Evolutionary conservation across 2,113 vertebrate genomes (phyloP).

Genomic region (Neodontobutis hainanensis): DNA sequence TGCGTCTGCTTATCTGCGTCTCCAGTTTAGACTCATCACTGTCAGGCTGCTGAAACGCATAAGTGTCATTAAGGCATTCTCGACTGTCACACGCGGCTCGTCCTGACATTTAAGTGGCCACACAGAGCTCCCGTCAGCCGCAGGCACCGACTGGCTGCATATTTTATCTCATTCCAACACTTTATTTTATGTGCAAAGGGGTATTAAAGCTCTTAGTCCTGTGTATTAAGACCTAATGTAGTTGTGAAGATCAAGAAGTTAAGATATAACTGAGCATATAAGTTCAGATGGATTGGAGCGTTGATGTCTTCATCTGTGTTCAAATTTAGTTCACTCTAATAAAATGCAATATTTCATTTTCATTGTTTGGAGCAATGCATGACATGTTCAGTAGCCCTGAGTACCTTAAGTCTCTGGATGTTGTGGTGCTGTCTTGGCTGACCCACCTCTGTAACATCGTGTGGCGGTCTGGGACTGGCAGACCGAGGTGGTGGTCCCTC

Average conservation of each 20-base stretch:
- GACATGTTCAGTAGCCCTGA: conserved; percentile 1
- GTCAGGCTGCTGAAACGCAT: conserved; percentile 43
- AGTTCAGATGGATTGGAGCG: background rate
- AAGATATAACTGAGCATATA: background rate
- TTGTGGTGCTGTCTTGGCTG: too few species aligned
- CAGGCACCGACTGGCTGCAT: conserved; percentile 25
- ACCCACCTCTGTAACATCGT: too few species aligned
- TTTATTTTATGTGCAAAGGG: conserved; percentile 1
- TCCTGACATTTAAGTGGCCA: conserved; percentile 56
- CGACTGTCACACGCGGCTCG: conserved; percentile 29
- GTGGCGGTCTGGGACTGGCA: too few species aligned
- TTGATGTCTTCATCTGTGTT: too few species aligned
- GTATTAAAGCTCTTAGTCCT: background rate
- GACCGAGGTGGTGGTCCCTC: too few species aligned
- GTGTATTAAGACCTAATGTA: background rate
- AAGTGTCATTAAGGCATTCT: conserved; percentile 45
- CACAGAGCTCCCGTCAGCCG: conserved; percentile 16
- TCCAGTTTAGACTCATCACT: conserved; percentile 43
- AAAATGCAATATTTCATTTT: background rate
- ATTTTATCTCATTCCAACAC: conserved; percentile 18
- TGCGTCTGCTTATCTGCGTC: conserved; percentile 32
- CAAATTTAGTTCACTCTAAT: background rate
- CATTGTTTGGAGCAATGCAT: background rate
- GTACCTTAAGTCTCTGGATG: too few species aligned
- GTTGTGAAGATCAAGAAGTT: background rate